These are phyloP conservation scores for Rhabdomys dilectus DNA, from an alignment of 2,113 vertebrate genomes.

Conservation along the genomic window DNA sequence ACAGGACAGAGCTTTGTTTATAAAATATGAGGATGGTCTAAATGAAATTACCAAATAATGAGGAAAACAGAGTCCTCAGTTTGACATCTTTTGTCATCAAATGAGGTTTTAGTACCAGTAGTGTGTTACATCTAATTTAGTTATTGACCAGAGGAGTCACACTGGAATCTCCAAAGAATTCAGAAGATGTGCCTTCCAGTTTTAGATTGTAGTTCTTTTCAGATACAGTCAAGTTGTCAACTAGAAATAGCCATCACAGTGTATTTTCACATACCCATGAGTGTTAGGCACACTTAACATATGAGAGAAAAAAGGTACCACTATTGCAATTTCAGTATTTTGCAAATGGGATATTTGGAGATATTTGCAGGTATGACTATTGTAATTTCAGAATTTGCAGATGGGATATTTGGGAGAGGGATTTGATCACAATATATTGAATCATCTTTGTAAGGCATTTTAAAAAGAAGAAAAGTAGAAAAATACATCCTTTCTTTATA, in stretches of 20 bases:
- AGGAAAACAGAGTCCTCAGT: too few species aligned
- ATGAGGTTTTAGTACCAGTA: too few species aligned
- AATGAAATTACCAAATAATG: too few species aligned
- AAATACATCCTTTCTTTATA: background rate
- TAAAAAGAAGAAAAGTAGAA: background rate
- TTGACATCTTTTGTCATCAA: too few species aligned
- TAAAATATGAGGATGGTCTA: too few species aligned
- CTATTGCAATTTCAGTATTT: background rate
- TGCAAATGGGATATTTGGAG: background rate
- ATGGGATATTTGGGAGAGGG: background rate
- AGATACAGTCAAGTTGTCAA: too few species aligned
- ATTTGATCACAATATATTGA: background rate
- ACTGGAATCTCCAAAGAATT: too few species aligned
- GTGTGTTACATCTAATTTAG: too few species aligned
- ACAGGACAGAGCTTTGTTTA: background rate
- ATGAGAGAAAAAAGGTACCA: background rate
- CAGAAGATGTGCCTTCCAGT: too few species aligned
- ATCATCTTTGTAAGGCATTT: constrained; percentile 1
- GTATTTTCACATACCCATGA: background rate
- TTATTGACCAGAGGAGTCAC: too few species aligned
- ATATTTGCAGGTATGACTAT: background rate
- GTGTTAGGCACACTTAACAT: background rate
- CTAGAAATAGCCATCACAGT: background rate
- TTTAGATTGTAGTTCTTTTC: too few species aligned
- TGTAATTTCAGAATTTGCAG: background rate